Base-by-base conservation (phyloP, 2,888 invertebrate species). In the Chymomyza amoena region DNA sequence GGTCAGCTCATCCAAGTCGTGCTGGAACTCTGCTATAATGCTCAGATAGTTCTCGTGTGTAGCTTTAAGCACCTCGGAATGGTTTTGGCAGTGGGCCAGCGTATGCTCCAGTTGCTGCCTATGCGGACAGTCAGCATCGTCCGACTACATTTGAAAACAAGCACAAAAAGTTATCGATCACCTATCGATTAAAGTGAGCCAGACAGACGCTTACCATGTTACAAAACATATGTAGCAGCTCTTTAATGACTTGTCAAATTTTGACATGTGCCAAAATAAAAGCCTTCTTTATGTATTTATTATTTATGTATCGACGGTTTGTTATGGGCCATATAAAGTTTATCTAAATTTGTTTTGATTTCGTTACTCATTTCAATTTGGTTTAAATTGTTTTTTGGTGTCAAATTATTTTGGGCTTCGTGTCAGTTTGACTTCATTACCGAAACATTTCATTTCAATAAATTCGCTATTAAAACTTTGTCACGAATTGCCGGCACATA, bases 11-110 rank as follows among this genome's bases (percentile, higher is more conserved):
- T 89, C 88, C 16, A 91, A 76, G 73, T 91, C 91, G 20, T 78
- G 81, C 54, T 89, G 90, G 45, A 91, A 82, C 66, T 91, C 91
- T 74, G 86, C 89, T 54, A 91, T 90, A 1, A 91, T 89, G 79
- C 86, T 87, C n/a, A 90, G 71, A 76, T 91, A 91, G 32, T 89
- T 88, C 36, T 84, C 89, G 20, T 88, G 86, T 4, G 88, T 85
- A n/a, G 80, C 80, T 51, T 77, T 70, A 16, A 84, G 70, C 32
- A 82, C 52, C 25, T 80, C 79, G 52, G 79, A 66, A 28, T 85
- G 84, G 6, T 80, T 76, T 64, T 86, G 80, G 68, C 89, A 89
- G 59, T 87, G 85, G 39, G 83, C 77, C 9, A 88, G 70, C 16
- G 78, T 79, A 36, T 78, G 77, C 81, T 88, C 81, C 72, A 86